phyloP scores from a whole-genome alignment of 2,113 vertebrate genomes.

The Athene cunicularia region DNA sequence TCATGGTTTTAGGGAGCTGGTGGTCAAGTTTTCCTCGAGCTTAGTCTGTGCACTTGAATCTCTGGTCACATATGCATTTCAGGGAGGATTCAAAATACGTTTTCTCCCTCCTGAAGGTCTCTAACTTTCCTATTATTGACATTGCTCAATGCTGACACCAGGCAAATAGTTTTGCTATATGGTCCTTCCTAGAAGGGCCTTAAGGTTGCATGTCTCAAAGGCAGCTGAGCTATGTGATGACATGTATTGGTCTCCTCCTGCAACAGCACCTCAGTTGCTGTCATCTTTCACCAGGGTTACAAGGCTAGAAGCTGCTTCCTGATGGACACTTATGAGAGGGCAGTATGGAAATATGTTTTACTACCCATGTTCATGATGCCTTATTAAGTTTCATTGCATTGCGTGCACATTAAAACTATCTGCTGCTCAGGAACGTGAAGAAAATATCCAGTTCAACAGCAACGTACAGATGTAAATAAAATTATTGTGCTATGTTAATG shows the following conservation, averaged over 20 bases:
- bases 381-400: background rate
- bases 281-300: background rate
- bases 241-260: background rate
- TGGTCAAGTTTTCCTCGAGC: background rate
- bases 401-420: background rate
- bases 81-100: background rate
- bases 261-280: background rate
- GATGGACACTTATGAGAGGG: background rate
- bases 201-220: background rate
- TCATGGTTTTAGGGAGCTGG: background rate
- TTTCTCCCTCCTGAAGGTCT: background rate
- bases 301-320: background rate
- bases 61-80: background rate
- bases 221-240: background rate
- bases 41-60: background rate
- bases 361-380: background rate
- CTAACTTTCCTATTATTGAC: background rate
- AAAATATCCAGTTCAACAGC: background rate
- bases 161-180: background rate
- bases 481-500: background rate
- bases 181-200: background rate
- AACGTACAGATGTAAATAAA: background rate
- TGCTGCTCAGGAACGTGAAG: background rate
- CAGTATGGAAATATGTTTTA: accelerated
- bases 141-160: background rate